Base-by-base conservation (phyloP, 2,797 vertebrate genomes). In the Prunella strophiata region DNA sequence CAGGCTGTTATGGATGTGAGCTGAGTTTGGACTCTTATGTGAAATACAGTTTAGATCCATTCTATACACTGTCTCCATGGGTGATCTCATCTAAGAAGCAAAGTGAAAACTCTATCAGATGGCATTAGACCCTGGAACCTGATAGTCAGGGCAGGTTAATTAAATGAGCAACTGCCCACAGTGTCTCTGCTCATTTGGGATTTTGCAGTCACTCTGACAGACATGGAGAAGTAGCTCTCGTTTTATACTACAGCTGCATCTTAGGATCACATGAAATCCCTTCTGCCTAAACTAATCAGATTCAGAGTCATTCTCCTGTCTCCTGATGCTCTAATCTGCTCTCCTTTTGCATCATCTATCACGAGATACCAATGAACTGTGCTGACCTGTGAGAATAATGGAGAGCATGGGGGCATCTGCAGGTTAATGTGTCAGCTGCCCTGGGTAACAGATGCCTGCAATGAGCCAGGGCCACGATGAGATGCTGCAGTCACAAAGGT, bases 61-160 rank as follows among this genome's bases (percentile, higher is more conserved):
- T 45, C 59, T 76, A 3, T 66, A 76, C 58, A 2, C 43, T 36
- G 15, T 65, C 61, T 77, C 30, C 50, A 47, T 20, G 65, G 89
- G 71, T 76, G 89, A 94, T 76, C 85, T 94, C 77, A 61, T 84
- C 74, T n/a, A 26, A 67, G 63, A 25, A 70, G 62, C 66, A 73
- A 59, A 76, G 61, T 83, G 70, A 94, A 88, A 88, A 92, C 75
- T 90, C 87, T 76, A 89, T 93, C 89, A 95, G 91, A 84, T 88
- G 63, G 67, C 3, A 6, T 93, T 96, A 88, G 76, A 63, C 62
- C 88, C 73, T 81, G 80, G 40, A 94, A 87, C 32, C 67, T 38
- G 58, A 81, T 83, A 79, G 87, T 52, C 68, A 67, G 51, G 52
- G 38, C 66, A 93, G 87, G 75, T 89, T 97, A 96, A 96, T 96